Base-by-base conservation (phyloP, 2,113 vertebrate species). In the Protomyctophum bolini region DNA sequence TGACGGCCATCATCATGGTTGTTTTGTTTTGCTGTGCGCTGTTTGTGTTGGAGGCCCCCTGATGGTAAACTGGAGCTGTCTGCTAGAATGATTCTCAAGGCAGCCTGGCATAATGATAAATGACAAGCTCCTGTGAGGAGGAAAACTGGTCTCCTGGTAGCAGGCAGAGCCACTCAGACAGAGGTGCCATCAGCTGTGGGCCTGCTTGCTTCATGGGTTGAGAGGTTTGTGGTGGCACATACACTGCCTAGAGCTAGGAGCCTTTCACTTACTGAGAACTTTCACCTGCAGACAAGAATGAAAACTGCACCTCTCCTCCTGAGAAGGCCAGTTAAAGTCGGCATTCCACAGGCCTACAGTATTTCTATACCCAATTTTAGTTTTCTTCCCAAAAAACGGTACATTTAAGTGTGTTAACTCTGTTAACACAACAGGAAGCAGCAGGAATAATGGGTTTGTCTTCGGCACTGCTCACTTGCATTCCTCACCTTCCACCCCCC, bases 91-190 rank as follows among this genome's bases (percentile, higher is more conserved):
- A 81, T 63, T 76, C 75, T 90, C 83, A 76, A 67, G 75, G 83
- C 81, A 68, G 54, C 75, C 60, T 77, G 46, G 0, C 58, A 70
- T 88, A 88, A 91, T 85, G 85, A 88, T 86, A 49, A 85, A 89
- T 88, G 87, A 88, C 85, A 86, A 80, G 86, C 74, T 75, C 78
- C 81, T 64, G 74, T 56, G 15, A 61, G 74, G 73, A 75, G 62
- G 73, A 83, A 83, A 80, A 76, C 77, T n/a, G 62, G 63, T 82
- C 78, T 70, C 75, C 63, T 12, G 70, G 78, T 80, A 50, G 72
- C 78, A 57, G 15, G 49, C 74, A 14, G 70, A 72, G 67, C 58
- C 9, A 21, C 73, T 82, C 84, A 76, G 79, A 77, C 68, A 41
- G 63, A 75, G 84, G 72, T 68, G 66, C 72, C 76, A 67, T 78